Percentiles rank a stretch among this genome's conserved stretches.
Conservation (phyloP, 2,113 vertebrate species). For the Pteronura brasiliensis region DNA sequence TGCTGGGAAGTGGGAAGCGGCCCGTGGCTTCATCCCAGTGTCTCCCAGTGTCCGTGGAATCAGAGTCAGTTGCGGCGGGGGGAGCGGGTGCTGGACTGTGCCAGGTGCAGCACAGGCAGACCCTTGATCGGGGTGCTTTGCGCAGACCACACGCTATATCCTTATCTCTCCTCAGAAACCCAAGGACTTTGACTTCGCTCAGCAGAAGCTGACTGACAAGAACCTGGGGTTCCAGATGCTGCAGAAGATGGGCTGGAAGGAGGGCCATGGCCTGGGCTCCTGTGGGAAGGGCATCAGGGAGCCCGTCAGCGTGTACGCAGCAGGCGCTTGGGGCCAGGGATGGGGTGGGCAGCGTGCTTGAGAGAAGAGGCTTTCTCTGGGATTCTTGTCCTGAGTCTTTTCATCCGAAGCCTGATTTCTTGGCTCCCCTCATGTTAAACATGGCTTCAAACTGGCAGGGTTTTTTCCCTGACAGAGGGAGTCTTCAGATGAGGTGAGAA, state of each 20-base stretch:
- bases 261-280: conserved; percentile 93
- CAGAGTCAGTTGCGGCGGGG: not conserved
- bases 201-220: conserved; percentile 92
- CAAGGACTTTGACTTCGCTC: conserved; percentile 80
- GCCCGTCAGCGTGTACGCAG: conserved; percentile 89
- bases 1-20: not conserved
- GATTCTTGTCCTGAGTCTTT: not conserved
- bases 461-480: not conserved
- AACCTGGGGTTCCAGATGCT: conserved; percentile 98
- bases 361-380: not conserved
- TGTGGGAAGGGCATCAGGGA: conserved; percentile 92
- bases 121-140: not conserved
- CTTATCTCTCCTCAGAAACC: conserved; percentile 75
- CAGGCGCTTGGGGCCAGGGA: not conserved
- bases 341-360: not conserved
- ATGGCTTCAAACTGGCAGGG: not conserved
- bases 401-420: not conserved
- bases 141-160: not conserved
- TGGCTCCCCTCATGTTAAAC: not conserved
- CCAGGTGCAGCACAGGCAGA: not conserved
- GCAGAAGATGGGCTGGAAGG: conserved; percentile 99
- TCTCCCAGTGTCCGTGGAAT: not conserved
- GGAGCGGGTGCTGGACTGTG: not conserved
- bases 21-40: not conserved
- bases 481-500: not conserved